These are phyloP conservation scores for Prinia subflava DNA, from an alignment of 2,113 vertebrate species.

Conservation along the genomic window DNA sequence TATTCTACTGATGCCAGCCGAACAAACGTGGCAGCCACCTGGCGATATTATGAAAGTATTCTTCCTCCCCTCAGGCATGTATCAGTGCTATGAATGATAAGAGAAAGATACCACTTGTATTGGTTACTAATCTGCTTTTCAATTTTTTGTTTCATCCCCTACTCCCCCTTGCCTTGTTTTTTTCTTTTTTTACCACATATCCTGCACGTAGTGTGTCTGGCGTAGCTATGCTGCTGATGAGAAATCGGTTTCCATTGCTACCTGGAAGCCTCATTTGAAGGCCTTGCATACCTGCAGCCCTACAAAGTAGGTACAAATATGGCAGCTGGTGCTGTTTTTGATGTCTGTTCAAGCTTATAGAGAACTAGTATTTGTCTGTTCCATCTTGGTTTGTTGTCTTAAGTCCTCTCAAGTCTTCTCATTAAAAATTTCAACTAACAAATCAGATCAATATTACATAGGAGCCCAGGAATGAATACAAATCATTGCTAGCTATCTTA, in stretches of 20 bases:
- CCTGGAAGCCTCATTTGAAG: slow-evolving; percentile 99
- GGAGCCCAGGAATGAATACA: neutral
- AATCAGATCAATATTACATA: slow-evolving; percentile 26
- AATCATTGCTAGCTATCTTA: neutral
- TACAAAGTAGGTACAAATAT: slow-evolving; percentile 95
- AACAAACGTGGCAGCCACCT: slow-evolving; percentile 79
- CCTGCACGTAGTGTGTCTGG: slow-evolving; percentile 96
- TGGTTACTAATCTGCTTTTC: slow-evolving; percentile 81
- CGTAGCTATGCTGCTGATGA: slow-evolving; percentile 99
- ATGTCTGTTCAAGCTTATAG: slow-evolving; percentile 70
- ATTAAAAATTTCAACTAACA: slow-evolving; percentile 49
- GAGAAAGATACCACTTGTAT: slow-evolving; percentile 69
- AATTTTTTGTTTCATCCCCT: slow-evolving; percentile 73
- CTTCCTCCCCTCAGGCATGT: slow-evolving; percentile 84
- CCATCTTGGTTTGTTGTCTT: slow-evolving; percentile 45
- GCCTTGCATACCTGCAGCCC: slow-evolving; percentile 99
- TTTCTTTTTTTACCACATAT: slow-evolving; percentile 69
- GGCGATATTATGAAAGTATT: slow-evolving; percentile 81
- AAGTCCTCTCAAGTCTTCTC: neutral
- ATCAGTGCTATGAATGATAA: slow-evolving; percentile 75
- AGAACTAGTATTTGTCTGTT: slow-evolving; percentile 52
- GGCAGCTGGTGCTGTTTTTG: slow-evolving; percentile 76
- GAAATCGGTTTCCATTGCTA: slow-evolving; percentile 99
- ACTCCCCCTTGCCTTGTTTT: slow-evolving; percentile 72
- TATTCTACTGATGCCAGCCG: slow-evolving; percentile 77